Conservation (phyloP, 2,888 invertebrate species). For the Danaus chrysippus region DNA sequence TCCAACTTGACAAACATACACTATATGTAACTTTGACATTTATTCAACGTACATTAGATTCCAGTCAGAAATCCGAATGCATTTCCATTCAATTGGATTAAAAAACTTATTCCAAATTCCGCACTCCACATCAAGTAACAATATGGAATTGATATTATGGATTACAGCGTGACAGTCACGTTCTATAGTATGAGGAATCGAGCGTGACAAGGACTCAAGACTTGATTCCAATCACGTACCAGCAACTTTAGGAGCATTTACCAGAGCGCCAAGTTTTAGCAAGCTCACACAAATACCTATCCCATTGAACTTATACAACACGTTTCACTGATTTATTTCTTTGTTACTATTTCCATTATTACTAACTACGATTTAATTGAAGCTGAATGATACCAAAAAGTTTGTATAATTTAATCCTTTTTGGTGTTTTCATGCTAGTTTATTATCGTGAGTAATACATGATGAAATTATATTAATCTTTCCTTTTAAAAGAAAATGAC, state of each 20-base stretch:
- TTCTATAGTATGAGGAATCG: slow-evolving; percentile 45
- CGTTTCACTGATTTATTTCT: slow-evolving; percentile 22
- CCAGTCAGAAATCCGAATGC: background rate
- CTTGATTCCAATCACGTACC: slow-evolving; percentile 38
- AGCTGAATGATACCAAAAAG: no score
- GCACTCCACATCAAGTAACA: slow-evolving; percentile 26
- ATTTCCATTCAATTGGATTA: slow-evolving; percentile 9
- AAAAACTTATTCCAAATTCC: slow-evolving; percentile 19
- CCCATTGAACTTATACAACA: slow-evolving; percentile 19
- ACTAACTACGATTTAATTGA: background rate
- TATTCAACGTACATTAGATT: no score
- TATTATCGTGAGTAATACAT: no score
- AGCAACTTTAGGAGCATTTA: slow-evolving; percentile 40
- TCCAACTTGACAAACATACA: no score
- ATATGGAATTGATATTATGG: slow-evolving; percentile 35
- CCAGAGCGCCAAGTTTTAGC: slow-evolving; percentile 37
- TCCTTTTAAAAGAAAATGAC: no score
- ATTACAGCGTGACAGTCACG: slow-evolving; percentile 40
- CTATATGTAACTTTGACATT: no score
- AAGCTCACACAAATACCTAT: slow-evolving; percentile 25
- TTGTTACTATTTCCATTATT: background rate
- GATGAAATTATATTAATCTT: no score
- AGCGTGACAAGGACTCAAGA: slow-evolving; percentile 52
- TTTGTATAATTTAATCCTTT: no score
- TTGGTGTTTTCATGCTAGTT: no score